Evolutionary conservation across 2,113 vertebrate genomes (phyloP).

Genomic region (Mobula hypostoma): DNA sequence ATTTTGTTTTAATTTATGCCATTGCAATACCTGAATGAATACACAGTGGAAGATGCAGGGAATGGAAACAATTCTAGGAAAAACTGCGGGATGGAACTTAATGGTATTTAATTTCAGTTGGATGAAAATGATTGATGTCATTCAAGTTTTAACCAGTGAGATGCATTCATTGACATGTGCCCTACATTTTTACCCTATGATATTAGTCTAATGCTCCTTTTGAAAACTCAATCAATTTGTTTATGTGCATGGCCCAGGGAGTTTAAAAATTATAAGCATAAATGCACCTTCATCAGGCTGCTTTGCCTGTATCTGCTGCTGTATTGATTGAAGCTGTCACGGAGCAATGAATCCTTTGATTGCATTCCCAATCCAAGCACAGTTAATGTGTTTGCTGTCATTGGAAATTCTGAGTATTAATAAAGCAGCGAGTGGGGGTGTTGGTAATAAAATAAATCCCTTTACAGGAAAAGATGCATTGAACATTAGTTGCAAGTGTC

Average conservation of each 20-base stretch:
- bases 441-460: slow-evolving; percentile 35
- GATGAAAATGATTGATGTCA: not conserved
- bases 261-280: slow-evolving; percentile 33
- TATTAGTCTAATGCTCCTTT: not conserved
- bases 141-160: not conserved
- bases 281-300: slow-evolving; percentile 16
- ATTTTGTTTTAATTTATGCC: not conserved
- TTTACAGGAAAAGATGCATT: not conserved
- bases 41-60: not conserved
- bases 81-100: not conserved
- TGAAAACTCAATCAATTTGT: slow-evolving; percentile 14
- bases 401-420: slow-evolving; percentile 24
- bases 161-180: not conserved
- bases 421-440: slow-evolving; percentile 3
- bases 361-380: slow-evolving; percentile 33
- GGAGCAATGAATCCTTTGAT: slow-evolving; percentile 37
- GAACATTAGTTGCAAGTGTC: slow-evolving; percentile 14
- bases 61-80: slow-evolving; percentile 12
- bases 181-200: not conserved
- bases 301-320: not conserved
- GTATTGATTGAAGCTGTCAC: slow-evolving; percentile 35
- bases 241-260: not conserved
- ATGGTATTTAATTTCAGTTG: not conserved
- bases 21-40: not conserved
- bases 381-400: slow-evolving; percentile 33